Conservation (phyloP, 2,797 vertebrate species). For the Microtus californicus region DNA sequence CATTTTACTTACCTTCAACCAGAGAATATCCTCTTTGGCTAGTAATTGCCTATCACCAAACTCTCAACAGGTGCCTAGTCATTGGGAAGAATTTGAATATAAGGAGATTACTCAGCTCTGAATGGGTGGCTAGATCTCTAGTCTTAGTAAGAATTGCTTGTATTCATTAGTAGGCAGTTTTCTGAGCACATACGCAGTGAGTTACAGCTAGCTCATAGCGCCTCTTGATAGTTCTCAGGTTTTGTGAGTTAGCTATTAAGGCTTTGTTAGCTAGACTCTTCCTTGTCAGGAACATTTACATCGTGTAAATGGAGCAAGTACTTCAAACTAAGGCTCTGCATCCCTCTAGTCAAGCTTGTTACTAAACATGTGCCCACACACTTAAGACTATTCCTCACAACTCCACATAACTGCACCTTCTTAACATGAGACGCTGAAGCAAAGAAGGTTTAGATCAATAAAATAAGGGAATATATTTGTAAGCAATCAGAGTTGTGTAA, state of each 20-base stretch:
- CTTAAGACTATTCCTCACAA: not conserved
- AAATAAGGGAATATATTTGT: not conserved
- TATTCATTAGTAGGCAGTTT: not conserved
- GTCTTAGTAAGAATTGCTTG: not conserved
- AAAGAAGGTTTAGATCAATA: not conserved
- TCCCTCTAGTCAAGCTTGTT: not conserved
- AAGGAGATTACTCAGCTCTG: not conserved
- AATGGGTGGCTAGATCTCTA: not conserved
- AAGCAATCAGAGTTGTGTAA: not conserved
- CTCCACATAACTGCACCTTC: not conserved
- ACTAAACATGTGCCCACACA: not conserved
- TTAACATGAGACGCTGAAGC: not conserved
- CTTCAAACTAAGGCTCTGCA: not conserved
- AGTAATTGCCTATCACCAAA: not conserved
- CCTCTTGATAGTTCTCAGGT: not conserved
- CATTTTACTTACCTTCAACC: constrained; percentile 9
- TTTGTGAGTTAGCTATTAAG: constrained; percentile 5
- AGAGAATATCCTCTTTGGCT: not conserved
- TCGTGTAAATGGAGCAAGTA: not conserved
- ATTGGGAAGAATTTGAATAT: not conserved
- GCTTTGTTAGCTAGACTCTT: not conserved
- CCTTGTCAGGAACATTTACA: not conserved
- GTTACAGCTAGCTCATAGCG: not conserved
- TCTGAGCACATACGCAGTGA: not conserved
- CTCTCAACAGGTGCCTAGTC: not conserved